These are phyloP conservation scores for Lasioglossum pauxillum DNA, from an alignment of 2,888 invertebrate genomes.

Conservation along the genomic window DNA sequence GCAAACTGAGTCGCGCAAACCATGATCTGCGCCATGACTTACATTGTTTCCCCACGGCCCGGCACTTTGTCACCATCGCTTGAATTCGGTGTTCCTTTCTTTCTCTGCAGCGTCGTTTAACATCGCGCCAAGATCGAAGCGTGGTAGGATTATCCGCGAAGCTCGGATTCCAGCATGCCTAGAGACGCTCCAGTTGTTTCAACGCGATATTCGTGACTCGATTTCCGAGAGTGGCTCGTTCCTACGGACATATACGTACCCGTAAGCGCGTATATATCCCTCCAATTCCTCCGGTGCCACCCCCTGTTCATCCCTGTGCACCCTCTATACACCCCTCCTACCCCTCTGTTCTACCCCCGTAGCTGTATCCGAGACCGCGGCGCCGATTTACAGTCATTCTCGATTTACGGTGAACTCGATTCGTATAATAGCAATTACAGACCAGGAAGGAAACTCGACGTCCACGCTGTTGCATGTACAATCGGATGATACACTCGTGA, in stretches of 20 bases:
- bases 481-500: constrained; percentile 24
- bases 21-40: constrained; percentile 46
- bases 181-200: constrained; percentile 76
- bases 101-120: constrained; percentile 67
- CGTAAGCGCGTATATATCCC: constrained; percentile 43
- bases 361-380: constrained; percentile 28
- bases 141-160: constrained; percentile 76
- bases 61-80: constrained; percentile 50
- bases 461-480: constrained; percentile 32
- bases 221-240: constrained; percentile 76
- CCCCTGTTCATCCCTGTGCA: not conserved
- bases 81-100: constrained; percentile 45
- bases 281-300: constrained; percentile 1
- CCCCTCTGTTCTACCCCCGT: constrained; percentile 25
- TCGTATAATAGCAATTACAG: constrained; percentile 40
- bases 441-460: constrained; percentile 36
- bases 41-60: constrained; percentile 32
- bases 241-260: constrained; percentile 13
- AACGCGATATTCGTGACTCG: constrained; percentile 81
- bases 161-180: constrained; percentile 73
- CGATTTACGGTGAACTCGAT: constrained; percentile 64
- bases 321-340: not conserved
- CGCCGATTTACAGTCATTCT: constrained; percentile 40
- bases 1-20: constrained; percentile 8
- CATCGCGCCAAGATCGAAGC: constrained; percentile 73